Conservation (phyloP, 2,797 vertebrate species). For the Siniperca obscura region DNA sequence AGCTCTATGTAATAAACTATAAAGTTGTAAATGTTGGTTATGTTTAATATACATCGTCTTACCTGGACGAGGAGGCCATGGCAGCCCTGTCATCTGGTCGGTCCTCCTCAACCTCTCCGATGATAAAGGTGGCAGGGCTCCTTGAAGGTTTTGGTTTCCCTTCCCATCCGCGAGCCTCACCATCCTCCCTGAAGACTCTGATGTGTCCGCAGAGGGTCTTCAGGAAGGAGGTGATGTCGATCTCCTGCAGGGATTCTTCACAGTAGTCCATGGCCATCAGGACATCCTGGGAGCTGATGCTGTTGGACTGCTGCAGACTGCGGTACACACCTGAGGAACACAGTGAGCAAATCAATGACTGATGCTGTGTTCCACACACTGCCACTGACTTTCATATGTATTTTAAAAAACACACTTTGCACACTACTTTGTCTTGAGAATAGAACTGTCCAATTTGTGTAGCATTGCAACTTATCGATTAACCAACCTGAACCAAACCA, state of each 20-base stretch:
- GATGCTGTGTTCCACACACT: background rate
- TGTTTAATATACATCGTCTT: background rate
- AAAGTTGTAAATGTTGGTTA: background rate
- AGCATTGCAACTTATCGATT: too few relatives aligned
- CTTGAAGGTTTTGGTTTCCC: constrained; percentile 31
- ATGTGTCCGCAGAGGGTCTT: constrained; percentile 94
- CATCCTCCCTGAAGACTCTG: constrained; percentile 83
- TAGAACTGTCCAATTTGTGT: too few relatives aligned
- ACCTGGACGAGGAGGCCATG: constrained; percentile 89
- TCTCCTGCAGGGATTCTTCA: constrained; percentile 96
- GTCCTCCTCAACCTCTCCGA: constrained; percentile 88
- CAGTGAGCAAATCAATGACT: background rate
- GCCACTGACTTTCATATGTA: background rate
- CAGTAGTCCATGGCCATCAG: constrained; percentile 96
- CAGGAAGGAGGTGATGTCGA: constrained; percentile 94
- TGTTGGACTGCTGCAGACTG: constrained; percentile 93
- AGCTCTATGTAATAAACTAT: background rate
- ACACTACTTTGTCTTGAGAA: background rate
- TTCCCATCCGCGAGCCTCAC: constrained; percentile 20
- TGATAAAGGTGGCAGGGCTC: constrained; percentile 80
- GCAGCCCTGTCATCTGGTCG: constrained; percentile 71
- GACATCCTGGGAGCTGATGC: constrained; percentile 91
- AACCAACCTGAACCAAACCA: background rate
- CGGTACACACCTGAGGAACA: constrained; percentile 89
- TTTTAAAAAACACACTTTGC: background rate